Evolutionary conservation across 2,797 vertebrate species (phyloP).

Genomic region (Centropyge bicolor): DNA sequence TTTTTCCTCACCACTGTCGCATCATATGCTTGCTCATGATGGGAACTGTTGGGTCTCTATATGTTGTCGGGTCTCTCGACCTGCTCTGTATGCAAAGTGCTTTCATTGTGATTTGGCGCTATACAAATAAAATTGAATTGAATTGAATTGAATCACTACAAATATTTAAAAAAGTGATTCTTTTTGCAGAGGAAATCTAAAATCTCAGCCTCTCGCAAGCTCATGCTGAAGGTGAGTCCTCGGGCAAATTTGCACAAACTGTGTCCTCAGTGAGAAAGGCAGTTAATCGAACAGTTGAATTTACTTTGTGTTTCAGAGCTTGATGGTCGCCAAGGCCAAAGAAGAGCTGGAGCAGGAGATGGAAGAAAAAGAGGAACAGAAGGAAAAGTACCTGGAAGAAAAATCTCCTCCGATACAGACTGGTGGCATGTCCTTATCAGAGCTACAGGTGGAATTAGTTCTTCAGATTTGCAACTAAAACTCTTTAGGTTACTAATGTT

Average conservation of each 20-base stretch:
- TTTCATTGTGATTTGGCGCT: no score
- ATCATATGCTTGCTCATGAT: no score
- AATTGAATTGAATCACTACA: no score
- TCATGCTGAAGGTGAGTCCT: conserved; percentile 93
- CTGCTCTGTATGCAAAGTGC: no score
- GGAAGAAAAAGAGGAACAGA: conserved; percentile 91
- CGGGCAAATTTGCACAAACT: neutral
- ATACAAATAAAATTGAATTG: no score
- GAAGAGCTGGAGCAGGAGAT: conserved; percentile 94
- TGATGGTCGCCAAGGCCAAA: conserved; percentile 95
- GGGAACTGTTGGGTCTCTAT: no score
- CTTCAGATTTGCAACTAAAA: neutral
- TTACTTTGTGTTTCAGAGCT: conserved; percentile 84
- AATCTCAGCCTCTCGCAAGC: conserved; percentile 97
- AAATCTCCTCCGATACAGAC: conserved; percentile 85
- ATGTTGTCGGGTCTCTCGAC: no score
- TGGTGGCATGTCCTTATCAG: conserved; percentile 84
- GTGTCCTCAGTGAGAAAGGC: neutral
- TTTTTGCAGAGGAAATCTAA: conserved; percentile 92
- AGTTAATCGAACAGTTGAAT: neutral
- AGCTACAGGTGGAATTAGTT: conserved; percentile 87
- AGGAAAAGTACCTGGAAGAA: conserved; percentile 90
- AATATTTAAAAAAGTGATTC: neutral
- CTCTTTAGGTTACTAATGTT: neutral
- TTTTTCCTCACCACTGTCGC: no score